phyloP scores from a whole-genome alignment of 92 coral and sea anemone species.

The Palythoa grandiflora region DNA sequence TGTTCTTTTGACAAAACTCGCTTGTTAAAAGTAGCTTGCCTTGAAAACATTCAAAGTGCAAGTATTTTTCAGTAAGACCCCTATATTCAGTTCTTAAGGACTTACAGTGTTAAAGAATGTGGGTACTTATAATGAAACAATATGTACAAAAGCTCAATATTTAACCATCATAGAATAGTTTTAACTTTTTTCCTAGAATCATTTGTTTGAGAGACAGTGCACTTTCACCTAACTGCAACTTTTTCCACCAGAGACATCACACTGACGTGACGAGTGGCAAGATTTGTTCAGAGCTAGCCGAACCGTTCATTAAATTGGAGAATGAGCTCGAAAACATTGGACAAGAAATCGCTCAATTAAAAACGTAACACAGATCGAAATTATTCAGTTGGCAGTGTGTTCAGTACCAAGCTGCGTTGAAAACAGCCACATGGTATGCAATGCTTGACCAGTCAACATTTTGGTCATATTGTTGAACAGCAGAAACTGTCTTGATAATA shows the following conservation, averaged over 20 bases:
- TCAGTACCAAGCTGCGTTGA: not conserved
- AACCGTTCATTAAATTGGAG: conserved; percentile 54
- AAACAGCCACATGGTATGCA: not conserved
- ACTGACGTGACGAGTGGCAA: conserved; percentile 67
- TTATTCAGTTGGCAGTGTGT: not conserved
- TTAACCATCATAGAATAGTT: not conserved
- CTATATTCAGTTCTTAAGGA: too few relatives aligned
- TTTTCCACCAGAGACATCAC: conserved; percentile 65
- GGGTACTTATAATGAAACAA: too few relatives aligned
- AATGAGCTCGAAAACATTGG: conserved; percentile 57
- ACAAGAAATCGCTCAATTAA: conserved; percentile 57
- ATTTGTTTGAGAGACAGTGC: not conserved
- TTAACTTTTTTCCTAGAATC: not conserved
- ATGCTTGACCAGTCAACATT: not conserved
- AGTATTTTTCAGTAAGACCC: too few relatives aligned
- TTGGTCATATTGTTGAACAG: not conserved
- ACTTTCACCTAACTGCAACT: not conserved
- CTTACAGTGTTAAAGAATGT: too few relatives aligned
- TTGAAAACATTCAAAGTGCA: too few relatives aligned
- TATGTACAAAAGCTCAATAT: not conserved
- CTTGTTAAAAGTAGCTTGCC: too few relatives aligned
- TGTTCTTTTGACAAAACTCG: too few relatives aligned
- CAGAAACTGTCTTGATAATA: not conserved
- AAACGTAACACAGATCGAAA: conserved; percentile 34
- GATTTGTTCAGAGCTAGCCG: conserved; percentile 55